Evolutionary conservation across 2,888 invertebrate genomes (phyloP), one percentile per base, ranked within the genome.

Genomic region (Keiferia lycopersicella): DNA sequence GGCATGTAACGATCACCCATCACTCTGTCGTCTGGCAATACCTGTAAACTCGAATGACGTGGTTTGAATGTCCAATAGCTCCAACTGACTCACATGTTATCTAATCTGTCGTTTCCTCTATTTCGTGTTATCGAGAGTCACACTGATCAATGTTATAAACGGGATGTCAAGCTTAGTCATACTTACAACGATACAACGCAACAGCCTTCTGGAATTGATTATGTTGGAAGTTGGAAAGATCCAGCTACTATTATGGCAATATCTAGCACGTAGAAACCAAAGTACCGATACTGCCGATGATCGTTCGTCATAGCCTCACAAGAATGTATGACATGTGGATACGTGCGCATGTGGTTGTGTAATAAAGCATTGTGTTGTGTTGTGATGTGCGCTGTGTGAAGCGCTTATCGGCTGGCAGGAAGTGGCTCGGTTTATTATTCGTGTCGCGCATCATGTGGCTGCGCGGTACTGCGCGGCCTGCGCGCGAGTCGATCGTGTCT

Each of bases 341-440:
- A 30, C 18, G 51, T 62, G 51, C 48, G 59, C 56, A 59, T 61
- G 62, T 67, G 56, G 45, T 68, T 75, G 69, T 78, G 53, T 62
- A 62, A 62, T 62, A 51, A 61, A 50, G 74, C 75, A 74, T 74
- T 76, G 77, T 81, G 77, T 74, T 76, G 77, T 81, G 77, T 77
- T 78, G 78, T 81, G 78, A 76, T 82, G 79, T 79, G 66, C 69
- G 69, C 62, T 62, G 78, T 70, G 78, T 82, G 81, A 81, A 81
- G 77, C 82, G 86, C 86, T 89, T 90, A 90, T 89, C 90, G 87
- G 80, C 76, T 74, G 86, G 78, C 90, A 91, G 91, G 91, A 91
- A 91, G 88, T 90, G 84, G 86, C 84, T 87, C 78, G 86, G 86
- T 90, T 91, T 91, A 88, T 89, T 91, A 91, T 91, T 91, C 91